These are phyloP conservation scores for Nebria salina DNA, from an alignment of 2,888 invertebrate species.

Conservation along the genomic window DNA sequence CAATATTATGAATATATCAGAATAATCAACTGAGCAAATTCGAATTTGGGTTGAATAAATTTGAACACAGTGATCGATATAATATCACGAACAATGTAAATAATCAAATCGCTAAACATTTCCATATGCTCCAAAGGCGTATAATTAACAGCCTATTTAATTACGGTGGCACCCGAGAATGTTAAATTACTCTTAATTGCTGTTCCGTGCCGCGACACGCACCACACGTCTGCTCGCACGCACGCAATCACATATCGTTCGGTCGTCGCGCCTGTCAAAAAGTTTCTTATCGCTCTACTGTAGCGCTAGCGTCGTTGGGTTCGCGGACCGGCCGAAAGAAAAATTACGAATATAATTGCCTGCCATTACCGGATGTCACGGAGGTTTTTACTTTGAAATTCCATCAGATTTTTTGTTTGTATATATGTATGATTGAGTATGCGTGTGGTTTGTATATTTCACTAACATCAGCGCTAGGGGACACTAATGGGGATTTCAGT, in stretches of 20 bases:
- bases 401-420: constrained; percentile 35
- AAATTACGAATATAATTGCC: constrained; percentile 41
- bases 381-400: constrained; percentile 40
- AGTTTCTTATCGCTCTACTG: constrained; percentile 27
- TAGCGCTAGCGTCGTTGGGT: background rate
- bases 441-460: background rate
- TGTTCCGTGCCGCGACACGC: constrained; percentile 29
- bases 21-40: background rate
- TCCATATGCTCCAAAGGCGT: constrained; percentile 32
- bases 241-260: background rate
- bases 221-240: constrained; percentile 5
- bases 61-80: constrained; percentile 26
- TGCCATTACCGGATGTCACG: constrained; percentile 40
- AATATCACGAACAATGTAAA: constrained; percentile 30
- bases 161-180: constrained; percentile 44
- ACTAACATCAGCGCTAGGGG: background rate
- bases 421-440: constrained; percentile 1
- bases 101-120: constrained; percentile 38
- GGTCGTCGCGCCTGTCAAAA: constrained; percentile 20
- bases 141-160: constrained; percentile 45
- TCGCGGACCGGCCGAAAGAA: constrained; percentile 30
- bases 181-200: constrained; percentile 45
- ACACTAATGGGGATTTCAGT: background rate
- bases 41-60: background rate
- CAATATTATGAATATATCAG: background rate